These are phyloP conservation scores for Thelaira solivaga DNA, from an alignment of 2,888 invertebrate genomes.

Conservation along the genomic window DNA sequence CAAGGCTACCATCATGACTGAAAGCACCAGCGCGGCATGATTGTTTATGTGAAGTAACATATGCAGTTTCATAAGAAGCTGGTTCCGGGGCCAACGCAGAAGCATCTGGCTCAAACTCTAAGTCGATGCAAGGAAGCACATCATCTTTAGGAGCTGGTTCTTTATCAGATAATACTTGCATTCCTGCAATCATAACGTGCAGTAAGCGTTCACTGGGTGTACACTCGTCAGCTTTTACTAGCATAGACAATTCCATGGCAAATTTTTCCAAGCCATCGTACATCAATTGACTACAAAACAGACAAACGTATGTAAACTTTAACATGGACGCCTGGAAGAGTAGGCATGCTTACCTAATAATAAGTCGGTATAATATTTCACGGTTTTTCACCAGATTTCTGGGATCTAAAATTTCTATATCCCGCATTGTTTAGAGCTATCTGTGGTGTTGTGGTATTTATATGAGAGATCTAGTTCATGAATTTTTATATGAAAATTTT, in stretches of 20 bases:
- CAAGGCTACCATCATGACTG: constrained; percentile 94
- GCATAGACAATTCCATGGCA: constrained; percentile 88
- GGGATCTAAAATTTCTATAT: constrained; percentile 79
- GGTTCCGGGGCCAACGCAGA: constrained; percentile 96
- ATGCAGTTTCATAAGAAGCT: constrained; percentile 98
- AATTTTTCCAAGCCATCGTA: constrained; percentile 98
- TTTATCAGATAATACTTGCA: constrained; percentile 87
- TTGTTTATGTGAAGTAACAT: constrained; percentile 98
- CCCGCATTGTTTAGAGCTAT: constrained; percentile 70
- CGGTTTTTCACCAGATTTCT: constrained; percentile 91
- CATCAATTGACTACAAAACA: constrained; percentile 89
- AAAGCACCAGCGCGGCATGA: constrained; percentile 97
- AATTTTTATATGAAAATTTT: too few relatives aligned
- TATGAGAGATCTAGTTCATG: too few relatives aligned
- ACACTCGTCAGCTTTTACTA: constrained; percentile 94
- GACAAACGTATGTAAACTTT: neutral
- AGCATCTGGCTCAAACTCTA: constrained; percentile 98
- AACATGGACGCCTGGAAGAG: neutral
- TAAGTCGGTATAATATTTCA: constrained; percentile 91
- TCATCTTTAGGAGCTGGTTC: constrained; percentile 78
- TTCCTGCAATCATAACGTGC: constrained; percentile 89
- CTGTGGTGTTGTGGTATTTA: too few relatives aligned
- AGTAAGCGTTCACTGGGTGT: constrained; percentile 96
- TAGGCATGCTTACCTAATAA: constrained; percentile 85
- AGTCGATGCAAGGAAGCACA: constrained; percentile 80